phyloP scores from a whole-genome alignment of 2,113 vertebrate species.

The Cavia porcellus region DNA sequence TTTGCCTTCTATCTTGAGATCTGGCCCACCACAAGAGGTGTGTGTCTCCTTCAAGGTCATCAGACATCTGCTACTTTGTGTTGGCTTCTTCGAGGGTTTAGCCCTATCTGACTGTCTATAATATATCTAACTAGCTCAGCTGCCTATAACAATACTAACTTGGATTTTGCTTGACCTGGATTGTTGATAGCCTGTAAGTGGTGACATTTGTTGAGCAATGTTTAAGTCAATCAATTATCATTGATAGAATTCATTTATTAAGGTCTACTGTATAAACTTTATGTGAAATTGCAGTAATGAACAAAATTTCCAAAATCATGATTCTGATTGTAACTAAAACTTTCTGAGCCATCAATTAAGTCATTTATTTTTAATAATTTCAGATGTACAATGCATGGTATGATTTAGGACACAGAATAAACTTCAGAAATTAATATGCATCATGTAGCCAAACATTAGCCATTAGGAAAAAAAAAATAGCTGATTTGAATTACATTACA shows the following conservation, averaged over 20 bases:
- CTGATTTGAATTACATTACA: neutral
- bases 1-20: no score
- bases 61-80: no score
- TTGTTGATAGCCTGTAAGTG: neutral
- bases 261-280: neutral
- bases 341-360: neutral
- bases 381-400: neutral
- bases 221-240: neutral
- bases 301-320: constrained; percentile 29
- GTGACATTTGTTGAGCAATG: neutral
- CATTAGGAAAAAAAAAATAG: constrained; percentile 59
- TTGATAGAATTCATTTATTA: neutral
- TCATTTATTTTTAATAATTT: constrained; percentile 42
- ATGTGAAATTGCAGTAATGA: neutral
- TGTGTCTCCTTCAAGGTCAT: no score
- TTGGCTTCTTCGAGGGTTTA: no score
- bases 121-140: no score
- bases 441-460: neutral
- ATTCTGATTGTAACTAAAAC: neutral
- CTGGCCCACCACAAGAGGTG: no score
- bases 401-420: neutral
- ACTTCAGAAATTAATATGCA: neutral
- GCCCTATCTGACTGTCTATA: no score
- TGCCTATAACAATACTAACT: neutral
- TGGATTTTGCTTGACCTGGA: neutral